Conservation (phyloP, 2,888 invertebrate genomes). For the Protula sp. region DNA sequence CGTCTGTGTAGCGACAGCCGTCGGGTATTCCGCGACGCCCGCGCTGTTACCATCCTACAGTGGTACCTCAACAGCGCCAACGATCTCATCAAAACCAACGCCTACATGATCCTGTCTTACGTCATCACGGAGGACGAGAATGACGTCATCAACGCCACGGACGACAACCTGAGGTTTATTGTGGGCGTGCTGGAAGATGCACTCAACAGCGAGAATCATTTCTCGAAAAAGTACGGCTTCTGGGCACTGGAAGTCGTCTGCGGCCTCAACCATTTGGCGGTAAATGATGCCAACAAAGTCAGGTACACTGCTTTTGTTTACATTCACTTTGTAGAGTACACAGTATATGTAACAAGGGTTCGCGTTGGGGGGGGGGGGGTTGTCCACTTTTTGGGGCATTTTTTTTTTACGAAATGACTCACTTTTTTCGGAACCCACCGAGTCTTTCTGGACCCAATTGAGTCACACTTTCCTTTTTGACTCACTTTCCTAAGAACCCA, state of each 20-base stretch:
- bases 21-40: conserved; percentile 26
- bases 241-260: conserved; percentile 37
- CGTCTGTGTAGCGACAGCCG: conserved; percentile 36
- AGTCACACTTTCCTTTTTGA: no score
- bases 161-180: conserved; percentile 38
- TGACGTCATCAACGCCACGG: conserved; percentile 35
- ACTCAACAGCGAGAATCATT: conserved; percentile 34
- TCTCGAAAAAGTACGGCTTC: conserved; percentile 42
- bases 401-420: no score
- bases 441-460: no score
- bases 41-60: conserved; percentile 28
- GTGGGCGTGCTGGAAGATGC: conserved; percentile 38
- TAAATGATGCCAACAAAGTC: conserved; percentile 25
- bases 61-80: conserved; percentile 18
- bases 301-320: no score
- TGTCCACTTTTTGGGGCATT: no score
- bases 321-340: no score
- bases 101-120: conserved; percentile 42
- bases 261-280: conserved; percentile 30
- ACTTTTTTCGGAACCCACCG: no score
- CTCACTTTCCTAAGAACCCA: no score
- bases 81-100: conserved; percentile 39
- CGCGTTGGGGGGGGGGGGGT: no score
- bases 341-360: no score
- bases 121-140: conserved; percentile 43